phyloP scores from a whole-genome alignment of 2,888 invertebrate genomes.

The Ptilodon capucinus region DNA sequence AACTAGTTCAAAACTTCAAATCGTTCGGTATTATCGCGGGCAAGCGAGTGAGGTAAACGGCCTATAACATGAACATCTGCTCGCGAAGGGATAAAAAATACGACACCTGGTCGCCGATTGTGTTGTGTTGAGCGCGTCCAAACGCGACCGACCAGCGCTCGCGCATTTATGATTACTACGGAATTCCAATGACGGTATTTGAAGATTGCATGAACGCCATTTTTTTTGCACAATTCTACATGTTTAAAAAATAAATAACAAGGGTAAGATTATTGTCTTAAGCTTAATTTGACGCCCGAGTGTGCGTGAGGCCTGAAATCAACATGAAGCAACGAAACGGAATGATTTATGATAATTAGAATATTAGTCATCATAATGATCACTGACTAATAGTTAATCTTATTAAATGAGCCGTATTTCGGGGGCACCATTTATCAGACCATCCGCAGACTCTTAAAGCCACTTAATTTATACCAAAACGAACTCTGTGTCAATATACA shows the following conservation, averaged over 20 bases:
- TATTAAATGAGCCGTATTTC: slow-evolving; percentile 16
- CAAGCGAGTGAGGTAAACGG: slow-evolving; percentile 43
- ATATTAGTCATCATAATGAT: slow-evolving; percentile 16
- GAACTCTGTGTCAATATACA: no score
- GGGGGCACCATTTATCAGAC: slow-evolving; percentile 17
- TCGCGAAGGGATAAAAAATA: slow-evolving; percentile 40
- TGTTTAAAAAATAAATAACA: no score
- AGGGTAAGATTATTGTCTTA: no score
- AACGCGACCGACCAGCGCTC: slow-evolving; percentile 21
- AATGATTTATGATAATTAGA: slow-evolving; percentile 9
- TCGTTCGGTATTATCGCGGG: not conserved
- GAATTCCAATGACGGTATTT: not conserved
- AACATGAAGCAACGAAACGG: not conserved
- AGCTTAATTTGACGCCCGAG: no score
- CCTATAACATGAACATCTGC: slow-evolving; percentile 48
- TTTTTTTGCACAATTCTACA: no score
- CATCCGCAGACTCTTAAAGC: no score
- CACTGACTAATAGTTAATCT: slow-evolving; percentile 21
- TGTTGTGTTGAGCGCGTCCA: slow-evolving; percentile 20
- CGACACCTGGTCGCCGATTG: slow-evolving; percentile 47
- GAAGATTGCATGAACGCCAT: not conserved
- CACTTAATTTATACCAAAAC: no score
- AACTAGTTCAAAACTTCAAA: not conserved
- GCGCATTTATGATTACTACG: slow-evolving; percentile 20
- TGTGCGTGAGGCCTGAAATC: no score